Evolutionary conservation across 1,140 invertebrate species (phyloP), one percentile per base, ranked within the genome.

Genomic region (Lasaia peninsularis): DNA sequence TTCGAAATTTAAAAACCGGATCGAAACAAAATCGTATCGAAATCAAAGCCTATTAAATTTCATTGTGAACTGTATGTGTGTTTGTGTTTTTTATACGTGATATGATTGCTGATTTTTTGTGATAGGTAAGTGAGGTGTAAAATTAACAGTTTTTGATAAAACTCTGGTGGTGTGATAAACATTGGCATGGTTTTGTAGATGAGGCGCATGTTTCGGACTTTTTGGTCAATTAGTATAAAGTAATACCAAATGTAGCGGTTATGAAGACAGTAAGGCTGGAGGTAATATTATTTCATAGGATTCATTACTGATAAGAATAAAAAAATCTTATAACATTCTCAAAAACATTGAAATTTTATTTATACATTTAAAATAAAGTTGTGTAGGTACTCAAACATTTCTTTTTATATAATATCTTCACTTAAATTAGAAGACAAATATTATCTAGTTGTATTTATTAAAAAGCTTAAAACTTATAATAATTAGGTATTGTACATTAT

Each of bases 101-200:
- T 69, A 69, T 75, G 68, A 64, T 73, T 54, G 71, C 73, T 74
- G 78, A 74, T 67, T 70, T 64, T 59, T 58, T 71, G 63, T 55
- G 69, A 72, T 82, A 74, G 83, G 83, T 86, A 87, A 87, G 84
- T 85, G 75, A 65, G 73, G 79, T 81, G 83, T 69, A 76, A 76
- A 61, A 58, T 73, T 73, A 78, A 77, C 76, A 71, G 71, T 71
- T 73, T 65, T 69, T 60, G 52, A 60, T 63, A 61, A 69, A 76
- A 71, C 68, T 78, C 69, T 83, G 79, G 79, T 80, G 80, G 82
- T 86, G 80, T 83, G 77, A 56, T 18, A 65, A 75, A 77, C 52
- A 59, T 66, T 75, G 71, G 81, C 81, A 87, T 87, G 83, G 60
- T 56, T 44, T 57, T 58, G 52, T 67, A 67, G 63, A 56, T 48